Percentiles rank a stretch among this genome's conserved stretches.
Conservation (phyloP, 2,113 vertebrate species). For the Epinephelus moara region DNA sequence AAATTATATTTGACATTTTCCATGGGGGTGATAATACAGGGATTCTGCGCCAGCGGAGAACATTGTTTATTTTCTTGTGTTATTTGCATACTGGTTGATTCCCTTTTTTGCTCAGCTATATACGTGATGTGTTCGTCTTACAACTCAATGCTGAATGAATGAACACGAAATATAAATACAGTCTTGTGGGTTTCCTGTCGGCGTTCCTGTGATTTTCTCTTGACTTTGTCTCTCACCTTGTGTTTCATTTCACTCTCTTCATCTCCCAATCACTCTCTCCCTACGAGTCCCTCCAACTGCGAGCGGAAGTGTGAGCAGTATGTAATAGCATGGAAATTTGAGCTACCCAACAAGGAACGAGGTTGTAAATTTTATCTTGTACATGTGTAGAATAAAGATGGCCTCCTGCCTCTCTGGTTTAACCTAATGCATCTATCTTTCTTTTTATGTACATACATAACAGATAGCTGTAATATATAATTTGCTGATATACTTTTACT, state of each 20-base stretch:
- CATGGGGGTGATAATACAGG: constrained; percentile 65
- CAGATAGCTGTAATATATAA: not conserved
- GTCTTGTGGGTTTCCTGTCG: not conserved
- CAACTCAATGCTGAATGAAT: constrained; percentile 26
- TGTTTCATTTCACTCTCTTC: constrained; percentile 39
- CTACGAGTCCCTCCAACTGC: constrained; percentile 24
- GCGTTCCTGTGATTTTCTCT: constrained; percentile 25
- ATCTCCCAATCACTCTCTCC: constrained; percentile 26
- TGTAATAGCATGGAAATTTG: constrained; percentile 37
- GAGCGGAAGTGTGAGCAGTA: constrained; percentile 31
- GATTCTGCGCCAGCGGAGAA: constrained; percentile 43
- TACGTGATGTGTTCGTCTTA: not conserved
- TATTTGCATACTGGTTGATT: constrained; percentile 48
- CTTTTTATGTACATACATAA: not conserved
- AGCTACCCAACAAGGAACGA: constrained; percentile 14
- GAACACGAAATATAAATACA: not conserved
- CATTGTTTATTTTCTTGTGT: constrained; percentile 54
- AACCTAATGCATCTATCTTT: not conserved
- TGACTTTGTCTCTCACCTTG: constrained; percentile 39
- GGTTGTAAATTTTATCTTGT: constrained; percentile 19
- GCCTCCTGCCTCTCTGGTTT: not conserved
- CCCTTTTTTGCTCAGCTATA: constrained; percentile 8
- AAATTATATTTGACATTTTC: constrained; percentile 83
- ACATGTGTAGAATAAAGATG: constrained; percentile 26
- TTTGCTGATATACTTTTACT: not conserved